Evolutionary conservation across 2,113 vertebrate genomes (phyloP), one percentile per base, ranked within the genome.

Genomic region (Hypocryptadius cinnamomeus): DNA sequence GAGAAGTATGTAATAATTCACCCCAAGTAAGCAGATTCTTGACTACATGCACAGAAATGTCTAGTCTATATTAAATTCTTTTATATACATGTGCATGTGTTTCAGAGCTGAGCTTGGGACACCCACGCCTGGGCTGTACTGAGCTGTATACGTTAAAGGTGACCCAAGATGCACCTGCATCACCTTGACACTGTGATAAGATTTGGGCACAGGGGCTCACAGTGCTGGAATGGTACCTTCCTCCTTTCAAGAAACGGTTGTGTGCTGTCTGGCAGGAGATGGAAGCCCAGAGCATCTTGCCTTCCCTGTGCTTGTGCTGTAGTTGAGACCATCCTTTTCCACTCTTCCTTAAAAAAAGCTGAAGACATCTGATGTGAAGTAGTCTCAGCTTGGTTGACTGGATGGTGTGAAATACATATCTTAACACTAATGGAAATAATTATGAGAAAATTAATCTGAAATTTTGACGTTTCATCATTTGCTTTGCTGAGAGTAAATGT

Each of bases 181-280:
- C 50, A 11, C 50, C 13, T 48, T 15, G 60, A n/a, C 79, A 47
- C 25, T 89, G 15, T 3, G 2, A 6, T 48, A 39, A 51, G n/a
- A n/a, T 40, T 57, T 73, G 13, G 45, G 18, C 1, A 1, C 37
- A 47, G 50, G 23, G 0, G 0, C 33, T 50, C 1, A 0, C 16
- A 31, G 35, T 40, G 45, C 40, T 1, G 0, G 13, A 56, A 22
- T 42, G 12, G 50, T 28, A 24, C 48, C 60, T 65, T 69, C 68
- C 44, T 79, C 20, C 50, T 72, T 65, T 45, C 53, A 19, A 25
- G 24, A 42, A 74, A 25, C 23, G 31, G 9, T 35, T 82, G 15
- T 1, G 3, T 48, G 20, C 63, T 54, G 13, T 13, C 31, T 15
- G 5, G 15, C 45, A 23, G 28, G 33, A 86, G 22, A 25, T 2